Conservation (phyloP, 2,797 vertebrate species). For the Lacerta viridis region DNA sequence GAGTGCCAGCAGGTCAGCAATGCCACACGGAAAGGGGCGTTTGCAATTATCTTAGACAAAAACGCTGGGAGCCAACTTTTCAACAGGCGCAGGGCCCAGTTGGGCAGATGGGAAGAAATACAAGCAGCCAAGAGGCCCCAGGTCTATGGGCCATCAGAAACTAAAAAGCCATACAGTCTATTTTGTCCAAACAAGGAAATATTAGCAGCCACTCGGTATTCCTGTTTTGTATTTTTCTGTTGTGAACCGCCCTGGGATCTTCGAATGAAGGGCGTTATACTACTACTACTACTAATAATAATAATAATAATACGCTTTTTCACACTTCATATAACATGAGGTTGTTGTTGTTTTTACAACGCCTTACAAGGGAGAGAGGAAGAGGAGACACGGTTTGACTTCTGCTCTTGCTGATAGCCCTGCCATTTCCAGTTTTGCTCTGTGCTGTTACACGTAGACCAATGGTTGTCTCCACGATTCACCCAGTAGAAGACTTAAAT, state of each 20-base stretch:
- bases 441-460: not conserved
- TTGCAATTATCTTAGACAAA: not conserved
- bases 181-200: not conserved
- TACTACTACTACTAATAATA: too few relatives aligned
- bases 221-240: too few relatives aligned
- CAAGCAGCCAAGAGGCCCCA: constrained; percentile 33
- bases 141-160: not conserved
- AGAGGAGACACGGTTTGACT: not conserved
- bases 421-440: not conserved
- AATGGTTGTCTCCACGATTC: not conserved
- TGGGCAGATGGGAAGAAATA: constrained; percentile 21
- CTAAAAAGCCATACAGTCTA: constrained; percentile 36
- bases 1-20: accelerated
- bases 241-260: too few relatives aligned
- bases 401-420: not conserved
- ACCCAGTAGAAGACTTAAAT: not conserved
- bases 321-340: not conserved
- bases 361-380: not conserved
- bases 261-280: too few relatives aligned
- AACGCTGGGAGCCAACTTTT: not conserved
- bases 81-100: accelerated
- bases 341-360: not conserved
- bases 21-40: not conserved
- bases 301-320: not conserved
- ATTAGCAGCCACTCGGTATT: not conserved